Percentiles rank a stretch among this genome's conserved stretches.
These are phyloP conservation scores for Babylonia areolata DNA, from an alignment of 1,140 invertebrate species.

Conservation along the genomic window DNA sequence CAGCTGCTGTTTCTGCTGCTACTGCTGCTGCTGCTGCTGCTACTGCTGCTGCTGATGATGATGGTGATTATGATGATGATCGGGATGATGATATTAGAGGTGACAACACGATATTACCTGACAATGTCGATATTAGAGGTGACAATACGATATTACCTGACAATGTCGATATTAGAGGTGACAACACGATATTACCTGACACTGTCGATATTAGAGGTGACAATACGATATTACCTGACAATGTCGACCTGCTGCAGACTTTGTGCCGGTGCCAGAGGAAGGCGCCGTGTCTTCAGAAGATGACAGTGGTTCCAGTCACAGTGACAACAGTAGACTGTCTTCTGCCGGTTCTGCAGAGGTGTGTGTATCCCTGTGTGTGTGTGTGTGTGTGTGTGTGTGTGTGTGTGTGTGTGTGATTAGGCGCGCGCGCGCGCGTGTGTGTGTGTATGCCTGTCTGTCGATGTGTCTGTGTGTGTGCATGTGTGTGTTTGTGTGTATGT, in stretches of 20 bases:
- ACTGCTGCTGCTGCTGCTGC: too few relatives aligned
- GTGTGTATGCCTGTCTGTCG: neutral
- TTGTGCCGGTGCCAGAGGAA: neutral
- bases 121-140: too few relatives aligned
- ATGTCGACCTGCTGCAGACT: neutral
- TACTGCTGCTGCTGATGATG: too few relatives aligned
- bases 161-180: too few relatives aligned
- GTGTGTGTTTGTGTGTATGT: constrained; percentile 8
- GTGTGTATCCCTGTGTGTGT: constrained; percentile 6
- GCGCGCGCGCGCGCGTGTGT: neutral
- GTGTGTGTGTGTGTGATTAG: constrained; percentile 12
- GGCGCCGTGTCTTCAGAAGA: neutral
- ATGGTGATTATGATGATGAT: too few relatives aligned
- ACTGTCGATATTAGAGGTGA: too few relatives aligned
- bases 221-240: too few relatives aligned
- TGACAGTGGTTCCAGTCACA: neutral
- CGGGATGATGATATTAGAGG: too few relatives aligned
- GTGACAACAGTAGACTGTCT: neutral
- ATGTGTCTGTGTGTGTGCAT: neutral
- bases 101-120: too few relatives aligned
- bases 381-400: constrained; percentile 19
- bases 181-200: too few relatives aligned
- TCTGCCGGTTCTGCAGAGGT: neutral
- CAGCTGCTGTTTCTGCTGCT: too few relatives aligned
- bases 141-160: too few relatives aligned